phyloP scores from a whole-genome alignment of 1,140 invertebrate genomes.

The Danaus plexippus region DNA sequence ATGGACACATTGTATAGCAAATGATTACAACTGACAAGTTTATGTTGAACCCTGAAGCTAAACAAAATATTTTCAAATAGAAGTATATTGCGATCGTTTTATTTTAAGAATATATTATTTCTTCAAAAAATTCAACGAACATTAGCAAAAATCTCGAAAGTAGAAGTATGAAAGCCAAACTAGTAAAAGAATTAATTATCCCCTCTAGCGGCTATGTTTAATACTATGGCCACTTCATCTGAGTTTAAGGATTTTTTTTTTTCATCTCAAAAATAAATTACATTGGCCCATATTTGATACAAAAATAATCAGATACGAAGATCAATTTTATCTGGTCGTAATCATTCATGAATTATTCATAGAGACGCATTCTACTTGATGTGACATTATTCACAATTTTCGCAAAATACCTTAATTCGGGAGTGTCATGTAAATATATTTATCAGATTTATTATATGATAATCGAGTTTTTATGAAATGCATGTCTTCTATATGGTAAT shows the following conservation, averaged over 20 bases:
- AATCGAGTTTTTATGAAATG: constrained; percentile 13
- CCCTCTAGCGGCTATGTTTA: too few relatives aligned
- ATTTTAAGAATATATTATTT: too few relatives aligned
- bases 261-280: not conserved
- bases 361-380: constrained; percentile 34
- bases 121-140: too few relatives aligned
- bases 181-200: too few relatives aligned
- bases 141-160: too few relatives aligned
- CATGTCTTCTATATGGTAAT: not conserved
- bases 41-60: constrained; percentile 7
- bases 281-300: not conserved
- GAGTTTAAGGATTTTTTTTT: too few relatives aligned
- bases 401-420: constrained; percentile 34
- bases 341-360: constrained; percentile 44
- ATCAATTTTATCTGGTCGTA: constrained; percentile 17
- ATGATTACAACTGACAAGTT: constrained; percentile 14
- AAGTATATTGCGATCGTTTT: too few relatives aligned
- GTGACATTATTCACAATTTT: constrained; percentile 54
- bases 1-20: constrained; percentile 24
- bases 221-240: too few relatives aligned
- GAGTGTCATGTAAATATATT: constrained; percentile 21
- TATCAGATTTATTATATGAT: constrained; percentile 15
- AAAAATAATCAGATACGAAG: constrained; percentile 6
- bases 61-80: not conserved
- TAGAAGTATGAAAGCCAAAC: too few relatives aligned